Base-by-base conservation (phyloP, 2,113 vertebrate genomes). In the Panurus biarmicus region DNA sequence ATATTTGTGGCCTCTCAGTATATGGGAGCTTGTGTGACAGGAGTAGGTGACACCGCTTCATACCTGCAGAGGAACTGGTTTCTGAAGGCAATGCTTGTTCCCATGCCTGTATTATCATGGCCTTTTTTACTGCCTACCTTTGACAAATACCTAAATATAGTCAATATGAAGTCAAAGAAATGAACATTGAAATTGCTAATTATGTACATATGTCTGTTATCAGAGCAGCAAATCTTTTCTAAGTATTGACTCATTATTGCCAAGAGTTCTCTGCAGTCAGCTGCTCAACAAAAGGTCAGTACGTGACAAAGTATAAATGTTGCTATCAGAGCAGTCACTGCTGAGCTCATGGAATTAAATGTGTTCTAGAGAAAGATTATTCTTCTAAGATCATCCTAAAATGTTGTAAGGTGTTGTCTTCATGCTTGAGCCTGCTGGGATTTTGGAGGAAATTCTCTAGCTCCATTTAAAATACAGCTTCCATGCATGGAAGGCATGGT, bases 401-500 rank as follows among this genome's bases (percentile, higher is more conserved):
- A 36, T 44, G n/a, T 19, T 33, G 7, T 17, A 64, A 18, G 17
- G 5, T 40, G n/a, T 26, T 72, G 20, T 81, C 42, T 22, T 74
- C 38, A 45, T 16, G 36, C 28, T 28, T 80, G 53, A 75, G 42
- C 40, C 35, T 38, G 21, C 35, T 40, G 45, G 28, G 20, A 80
- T 58, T 64, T 19, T n/a, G 26, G 23, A 13, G 21, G 14, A 38
- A 93, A 50, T 42, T 36, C 24, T 89, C 19, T 20, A 61, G 28
- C 45, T 90, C 29, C 70, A 70, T 13, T 85, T 78, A 70, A 83
- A 91, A 61, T 40, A 33, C n/a, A n/a, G n/a, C n/a, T n/a, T n/a
- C 1, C 9, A 16, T 0, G 0, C 28, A 12, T 7, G 1, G 21
- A 21, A 28, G 13, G 9, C 14, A 57, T 0, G 0, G 22, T 35